Evolutionary conservation across 2,888 invertebrate genomes (phyloP).

Genomic region (Sclerodermus sp.): DNA sequence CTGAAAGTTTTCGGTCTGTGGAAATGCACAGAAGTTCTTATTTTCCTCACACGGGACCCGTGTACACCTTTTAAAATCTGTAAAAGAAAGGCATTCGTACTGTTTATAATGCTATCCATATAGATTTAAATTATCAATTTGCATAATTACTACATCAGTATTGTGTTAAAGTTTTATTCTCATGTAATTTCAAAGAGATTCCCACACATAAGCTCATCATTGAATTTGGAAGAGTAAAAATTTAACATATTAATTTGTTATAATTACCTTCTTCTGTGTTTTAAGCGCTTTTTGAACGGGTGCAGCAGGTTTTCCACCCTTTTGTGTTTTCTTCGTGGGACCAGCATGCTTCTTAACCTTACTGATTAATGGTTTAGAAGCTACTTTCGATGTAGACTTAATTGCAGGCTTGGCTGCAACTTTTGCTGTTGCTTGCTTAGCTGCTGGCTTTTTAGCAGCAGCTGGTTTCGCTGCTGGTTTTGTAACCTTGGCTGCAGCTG

Average conservation of each 20-base stretch:
- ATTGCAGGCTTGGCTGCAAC: slow-evolving; percentile 44
- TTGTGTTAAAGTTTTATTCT: slow-evolving; percentile 12
- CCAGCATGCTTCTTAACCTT: slow-evolving; percentile 62
- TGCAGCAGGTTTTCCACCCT: slow-evolving; percentile 59
- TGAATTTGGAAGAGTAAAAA: background rate
- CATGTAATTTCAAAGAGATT: slow-evolving; percentile 62
- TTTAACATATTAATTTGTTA: background rate
- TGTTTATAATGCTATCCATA: background rate
- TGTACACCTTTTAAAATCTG: slow-evolving; percentile 89
- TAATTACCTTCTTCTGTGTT: slow-evolving; percentile 78
- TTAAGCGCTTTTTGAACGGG: slow-evolving; percentile 78
- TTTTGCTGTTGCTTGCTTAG: slow-evolving; percentile 40
- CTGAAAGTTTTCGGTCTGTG: slow-evolving; percentile 91
- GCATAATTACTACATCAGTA: slow-evolving; percentile 12
- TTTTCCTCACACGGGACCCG: slow-evolving; percentile 84
- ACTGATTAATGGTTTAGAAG: slow-evolving; percentile 47
- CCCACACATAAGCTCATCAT: slow-evolving; percentile 53
- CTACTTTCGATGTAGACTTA: slow-evolving; percentile 39
- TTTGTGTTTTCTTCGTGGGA: slow-evolving; percentile 53
- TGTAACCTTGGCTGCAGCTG: slow-evolving; percentile 51
- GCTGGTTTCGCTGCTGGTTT: slow-evolving; percentile 56
- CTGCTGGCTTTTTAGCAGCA: slow-evolving; percentile 54
- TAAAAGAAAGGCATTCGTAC: slow-evolving; percentile 32
- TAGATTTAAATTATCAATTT: background rate
- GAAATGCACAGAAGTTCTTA: slow-evolving; percentile 95